Conservation (phyloP, 30 jellyfish, hydroid and myxozoan genomes). For the Chrysaora quinquecirrha region DNA sequence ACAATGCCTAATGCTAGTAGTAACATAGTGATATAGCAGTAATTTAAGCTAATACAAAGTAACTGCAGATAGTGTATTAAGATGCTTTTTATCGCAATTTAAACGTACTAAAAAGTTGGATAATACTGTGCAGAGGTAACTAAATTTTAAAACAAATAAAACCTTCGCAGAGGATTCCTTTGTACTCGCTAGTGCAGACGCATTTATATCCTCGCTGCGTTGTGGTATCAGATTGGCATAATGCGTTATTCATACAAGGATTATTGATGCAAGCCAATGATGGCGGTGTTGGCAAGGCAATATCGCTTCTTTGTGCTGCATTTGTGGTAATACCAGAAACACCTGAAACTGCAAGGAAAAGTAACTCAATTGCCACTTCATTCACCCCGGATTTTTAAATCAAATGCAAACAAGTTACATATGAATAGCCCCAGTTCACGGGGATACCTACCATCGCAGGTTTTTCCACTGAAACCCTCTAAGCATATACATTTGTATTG, state of each 20-base stretch:
- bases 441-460: conserved; percentile 82
- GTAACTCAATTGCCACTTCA: too few relatives aligned
- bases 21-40: too few relatives aligned
- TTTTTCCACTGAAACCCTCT: conserved; percentile 80
- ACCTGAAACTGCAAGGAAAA: conserved; percentile 45
- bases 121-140: too few relatives aligned
- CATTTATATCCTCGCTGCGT: conserved; percentile 78
- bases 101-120: too few relatives aligned
- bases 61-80: too few relatives aligned
- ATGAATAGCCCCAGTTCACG: too few relatives aligned
- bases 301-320: conserved; percentile 58
- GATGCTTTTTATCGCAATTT: too few relatives aligned
- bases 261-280: conserved; percentile 67
- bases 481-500: conserved; percentile 77
- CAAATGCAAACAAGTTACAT: too few relatives aligned
- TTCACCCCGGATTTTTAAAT: too few relatives aligned
- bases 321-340: not conserved
- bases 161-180: conserved; percentile 95
- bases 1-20: too few relatives aligned
- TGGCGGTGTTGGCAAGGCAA: conserved; percentile 69
- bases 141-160: too few relatives aligned
- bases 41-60: too few relatives aligned
- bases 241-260: conserved; percentile 89
- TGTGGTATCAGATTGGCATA: conserved; percentile 82
- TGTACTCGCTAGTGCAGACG: conserved; percentile 71